phyloP scores from a whole-genome alignment of 2,797 vertebrate species.

The Sorex maritimensis region DNA sequence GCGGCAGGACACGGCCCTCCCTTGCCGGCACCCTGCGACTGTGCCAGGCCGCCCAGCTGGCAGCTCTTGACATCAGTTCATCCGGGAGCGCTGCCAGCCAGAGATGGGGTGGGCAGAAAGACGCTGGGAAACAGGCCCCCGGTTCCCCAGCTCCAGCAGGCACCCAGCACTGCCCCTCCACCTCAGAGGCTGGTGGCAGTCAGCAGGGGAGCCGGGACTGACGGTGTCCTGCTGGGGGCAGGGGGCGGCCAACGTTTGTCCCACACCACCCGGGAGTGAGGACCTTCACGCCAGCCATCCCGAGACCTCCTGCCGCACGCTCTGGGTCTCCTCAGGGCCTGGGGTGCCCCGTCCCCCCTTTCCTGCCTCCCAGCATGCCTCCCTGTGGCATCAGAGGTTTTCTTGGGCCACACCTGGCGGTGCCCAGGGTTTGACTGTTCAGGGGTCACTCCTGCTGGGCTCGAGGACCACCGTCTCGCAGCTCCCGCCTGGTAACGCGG shows the following conservation, averaged over 20 bases:
- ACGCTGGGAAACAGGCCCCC: neutral
- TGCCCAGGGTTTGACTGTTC: too few relatives aligned
- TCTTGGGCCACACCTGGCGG: too few relatives aligned
- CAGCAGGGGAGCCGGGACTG: too few relatives aligned
- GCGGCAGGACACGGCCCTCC: neutral
- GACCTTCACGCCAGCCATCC: neutral
- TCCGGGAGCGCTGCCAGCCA: conserved; percentile 44
- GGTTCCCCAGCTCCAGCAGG: neutral
- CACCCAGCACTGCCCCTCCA: neutral
- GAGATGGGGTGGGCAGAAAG: conserved; percentile 17
- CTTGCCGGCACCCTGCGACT: neutral
- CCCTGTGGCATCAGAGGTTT: too few relatives aligned
- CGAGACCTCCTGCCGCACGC: neutral
- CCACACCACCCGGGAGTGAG: neutral
- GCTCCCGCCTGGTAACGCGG: too few relatives aligned
- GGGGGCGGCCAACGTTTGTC: too few relatives aligned
- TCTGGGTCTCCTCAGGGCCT: neutral
- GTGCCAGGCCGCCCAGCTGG: neutral
- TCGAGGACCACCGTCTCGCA: too few relatives aligned
- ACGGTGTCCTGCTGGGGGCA: too few relatives aligned
- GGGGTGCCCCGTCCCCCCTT: too few relatives aligned
- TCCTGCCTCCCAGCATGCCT: neutral
- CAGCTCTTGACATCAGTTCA: conserved; percentile 50
- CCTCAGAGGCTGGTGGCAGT: too few relatives aligned
- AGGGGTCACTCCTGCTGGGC: too few relatives aligned